Evolutionary conservation across 2,797 vertebrate species (phyloP).

Genomic region (Gallinago nigripennis): DNA sequence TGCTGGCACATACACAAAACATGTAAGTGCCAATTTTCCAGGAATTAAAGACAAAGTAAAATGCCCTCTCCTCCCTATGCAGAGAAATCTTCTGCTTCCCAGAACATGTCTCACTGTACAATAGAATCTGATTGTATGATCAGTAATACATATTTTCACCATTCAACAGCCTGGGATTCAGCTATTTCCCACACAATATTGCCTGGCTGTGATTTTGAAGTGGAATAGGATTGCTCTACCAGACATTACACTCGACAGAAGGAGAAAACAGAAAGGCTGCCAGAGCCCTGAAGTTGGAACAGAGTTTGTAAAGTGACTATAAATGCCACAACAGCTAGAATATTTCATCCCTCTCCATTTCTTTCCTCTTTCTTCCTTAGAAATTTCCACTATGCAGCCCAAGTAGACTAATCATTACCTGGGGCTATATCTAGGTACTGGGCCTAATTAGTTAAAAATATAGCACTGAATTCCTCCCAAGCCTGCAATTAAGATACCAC

Average conservation of each 20-base stretch:
- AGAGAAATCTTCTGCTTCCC: not conserved
- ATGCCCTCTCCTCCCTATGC: fast-evolving
- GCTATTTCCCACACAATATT: not conserved
- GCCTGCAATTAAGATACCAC: not conserved
- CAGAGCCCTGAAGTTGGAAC: not conserved
- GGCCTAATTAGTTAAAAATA: constrained; percentile 26
- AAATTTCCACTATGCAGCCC: not conserved
- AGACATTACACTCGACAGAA: not conserved
- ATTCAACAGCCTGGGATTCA: not conserved
- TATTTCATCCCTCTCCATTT: not conserved
- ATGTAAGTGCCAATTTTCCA: not conserved
- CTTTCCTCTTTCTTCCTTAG: not conserved
- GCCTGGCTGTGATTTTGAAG: not conserved
- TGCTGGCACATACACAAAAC: not conserved
- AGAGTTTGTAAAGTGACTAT: not conserved
- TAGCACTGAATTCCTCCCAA: not conserved
- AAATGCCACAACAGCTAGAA: not conserved
- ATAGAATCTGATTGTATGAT: not conserved
- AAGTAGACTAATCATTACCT: not conserved
- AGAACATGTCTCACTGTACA: not conserved
- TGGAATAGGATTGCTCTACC: not conserved
- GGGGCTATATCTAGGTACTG: not conserved
- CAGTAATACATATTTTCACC: not conserved
- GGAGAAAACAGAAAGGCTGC: not conserved
- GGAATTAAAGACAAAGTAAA: not conserved